These are phyloP conservation scores for Rhimphoctona megacephalus DNA, from an alignment of 2,888 invertebrate species.

Conservation along the genomic window DNA sequence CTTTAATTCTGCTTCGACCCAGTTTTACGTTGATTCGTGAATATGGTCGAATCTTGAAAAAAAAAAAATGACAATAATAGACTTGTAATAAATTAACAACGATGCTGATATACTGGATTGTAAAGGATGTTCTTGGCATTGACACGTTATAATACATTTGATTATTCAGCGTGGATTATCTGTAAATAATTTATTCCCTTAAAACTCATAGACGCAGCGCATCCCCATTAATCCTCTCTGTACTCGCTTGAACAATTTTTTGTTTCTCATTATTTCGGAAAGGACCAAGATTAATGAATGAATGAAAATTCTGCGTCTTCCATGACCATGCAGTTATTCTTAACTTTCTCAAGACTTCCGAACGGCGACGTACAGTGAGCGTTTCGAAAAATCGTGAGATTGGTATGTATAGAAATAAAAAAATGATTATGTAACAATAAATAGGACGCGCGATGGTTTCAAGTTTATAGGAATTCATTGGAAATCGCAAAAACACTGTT, in stretches of 20 bases:
- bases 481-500: not conserved
- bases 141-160: too few species aligned
- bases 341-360: not conserved
- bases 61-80: too few species aligned
- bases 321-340: not conserved
- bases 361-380: not conserved
- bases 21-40: too few species aligned
- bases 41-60: too few species aligned
- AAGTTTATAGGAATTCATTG: not conserved
- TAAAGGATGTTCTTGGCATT: too few species aligned
- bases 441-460: not conserved
- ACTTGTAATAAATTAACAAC: not conserved
- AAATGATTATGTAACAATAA: not conserved
- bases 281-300: not conserved
- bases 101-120: too few species aligned
- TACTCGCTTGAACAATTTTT: too few species aligned
- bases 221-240: too few species aligned
- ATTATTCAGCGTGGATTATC: not conserved
- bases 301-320: not conserved
- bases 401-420: not conserved
- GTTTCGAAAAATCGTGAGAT: not conserved
- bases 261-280: not conserved
- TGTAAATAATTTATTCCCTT: not conserved
- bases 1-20: not conserved
- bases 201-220: not conserved